phyloP scores from a whole-genome alignment of 2,888 invertebrate species.

The Stenchaetothrips biformis region DNA sequence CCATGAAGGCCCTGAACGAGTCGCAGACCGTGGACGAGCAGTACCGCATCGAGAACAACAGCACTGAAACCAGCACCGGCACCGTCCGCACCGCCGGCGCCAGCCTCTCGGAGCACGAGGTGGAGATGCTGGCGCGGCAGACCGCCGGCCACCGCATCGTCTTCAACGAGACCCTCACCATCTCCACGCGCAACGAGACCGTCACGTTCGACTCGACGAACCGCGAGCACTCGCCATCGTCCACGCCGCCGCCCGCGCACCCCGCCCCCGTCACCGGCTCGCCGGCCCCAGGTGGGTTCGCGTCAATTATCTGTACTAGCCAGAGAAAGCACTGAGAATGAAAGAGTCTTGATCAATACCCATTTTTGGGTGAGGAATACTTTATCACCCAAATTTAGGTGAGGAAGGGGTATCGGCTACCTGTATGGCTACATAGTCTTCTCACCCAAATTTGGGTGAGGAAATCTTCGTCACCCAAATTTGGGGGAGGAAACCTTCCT shows the following conservation, averaged over 20 bases:
- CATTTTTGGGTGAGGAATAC: no score
- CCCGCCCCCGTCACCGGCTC: background rate
- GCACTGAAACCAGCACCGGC: background rate
- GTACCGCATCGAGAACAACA: background rate
- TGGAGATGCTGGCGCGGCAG: slow-evolving; percentile 18
- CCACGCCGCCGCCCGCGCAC: background rate
- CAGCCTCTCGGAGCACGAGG: slow-evolving; percentile 16
- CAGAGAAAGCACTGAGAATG: no score
- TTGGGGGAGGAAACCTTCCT: no score
- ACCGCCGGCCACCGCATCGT: slow-evolving; percentile 19
- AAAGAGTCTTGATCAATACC: no score
- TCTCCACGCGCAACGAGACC: slow-evolving; percentile 9
- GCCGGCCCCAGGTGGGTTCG: background rate
- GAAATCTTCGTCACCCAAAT: no score
- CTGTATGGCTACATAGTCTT: no score
- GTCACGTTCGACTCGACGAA: slow-evolving; percentile 4
- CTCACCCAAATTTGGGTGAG: no score
- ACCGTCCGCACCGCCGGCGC: background rate
- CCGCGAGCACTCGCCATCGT: background rate
- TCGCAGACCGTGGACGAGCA: background rate
- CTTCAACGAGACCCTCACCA: slow-evolving; percentile 18
- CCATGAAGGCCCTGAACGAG: slow-evolving; percentile 31
- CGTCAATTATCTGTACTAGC: no score
- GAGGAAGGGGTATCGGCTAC: no score
- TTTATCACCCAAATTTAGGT: no score